Evolutionary conservation across 2,113 vertebrate species (phyloP).

Genomic region (Rhodinocichla rosea): DNA sequence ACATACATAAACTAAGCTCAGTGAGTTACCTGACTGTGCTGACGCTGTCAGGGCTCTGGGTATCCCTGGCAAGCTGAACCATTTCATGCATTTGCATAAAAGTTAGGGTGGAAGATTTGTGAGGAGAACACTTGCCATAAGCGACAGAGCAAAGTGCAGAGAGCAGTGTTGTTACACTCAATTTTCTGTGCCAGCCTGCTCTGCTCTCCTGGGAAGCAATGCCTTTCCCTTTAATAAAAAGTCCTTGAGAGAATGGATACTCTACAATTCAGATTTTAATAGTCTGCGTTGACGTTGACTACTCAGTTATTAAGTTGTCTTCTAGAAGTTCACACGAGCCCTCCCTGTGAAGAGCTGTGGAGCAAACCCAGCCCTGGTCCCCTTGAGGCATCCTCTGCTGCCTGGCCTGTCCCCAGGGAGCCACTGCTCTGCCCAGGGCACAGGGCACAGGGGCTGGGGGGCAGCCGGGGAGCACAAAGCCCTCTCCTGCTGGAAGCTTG

Average conservation of each 20-base stretch:
- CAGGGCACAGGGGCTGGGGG: not conserved
- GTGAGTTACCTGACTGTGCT: not conserved
- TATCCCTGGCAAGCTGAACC: not conserved
- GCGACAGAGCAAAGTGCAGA: not conserved
- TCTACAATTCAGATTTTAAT: constrained; percentile 36
- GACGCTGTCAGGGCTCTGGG: not conserved
- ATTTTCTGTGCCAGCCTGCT: constrained; percentile 4
- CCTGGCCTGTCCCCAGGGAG: not conserved
- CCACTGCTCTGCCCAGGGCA: not conserved
- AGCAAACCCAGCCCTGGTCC: not conserved
- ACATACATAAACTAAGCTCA: not conserved
- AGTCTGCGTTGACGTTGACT: not conserved
- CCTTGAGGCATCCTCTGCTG: not conserved
- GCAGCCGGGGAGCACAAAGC: not conserved
- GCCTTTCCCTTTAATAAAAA: constrained; percentile 7
- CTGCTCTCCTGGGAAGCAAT: constrained; percentile 1
- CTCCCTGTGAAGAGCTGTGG: not conserved
- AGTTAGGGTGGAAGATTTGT: not conserved
- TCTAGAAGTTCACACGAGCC: not conserved
- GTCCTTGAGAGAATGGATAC: constrained; percentile 1
- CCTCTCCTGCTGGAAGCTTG: not conserved
- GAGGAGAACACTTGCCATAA: not conserved
- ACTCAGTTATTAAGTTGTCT: constrained; percentile 53
- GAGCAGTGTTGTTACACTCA: not conserved
- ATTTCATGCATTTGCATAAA: not conserved